Evolutionary conservation across 2,888 invertebrate genomes (phyloP).

Genomic region (Lacanobia oleracea): DNA sequence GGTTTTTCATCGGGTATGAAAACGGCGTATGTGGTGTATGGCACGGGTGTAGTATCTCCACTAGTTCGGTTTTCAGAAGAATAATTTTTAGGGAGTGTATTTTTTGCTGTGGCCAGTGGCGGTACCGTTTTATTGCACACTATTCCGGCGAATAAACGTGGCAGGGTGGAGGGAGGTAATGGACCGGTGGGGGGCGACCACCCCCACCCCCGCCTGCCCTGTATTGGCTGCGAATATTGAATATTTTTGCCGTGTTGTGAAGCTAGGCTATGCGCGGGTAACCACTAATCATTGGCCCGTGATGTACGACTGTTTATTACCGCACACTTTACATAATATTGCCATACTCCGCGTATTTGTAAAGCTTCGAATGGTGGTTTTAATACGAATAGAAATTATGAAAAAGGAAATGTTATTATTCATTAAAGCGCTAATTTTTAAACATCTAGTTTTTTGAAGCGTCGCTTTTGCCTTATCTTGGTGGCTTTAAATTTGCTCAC

Average conservation of each 20-base stretch:
- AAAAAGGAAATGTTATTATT: too few relatives aligned
- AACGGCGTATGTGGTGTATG: constrained; percentile 56
- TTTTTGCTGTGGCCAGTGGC: constrained; percentile 85
- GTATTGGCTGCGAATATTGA: constrained; percentile 86
- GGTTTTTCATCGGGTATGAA: constrained; percentile 64
- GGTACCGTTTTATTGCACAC: constrained; percentile 88
- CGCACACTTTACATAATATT: constrained; percentile 64
- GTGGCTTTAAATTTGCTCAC: background rate
- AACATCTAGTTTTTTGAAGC: too few relatives aligned
- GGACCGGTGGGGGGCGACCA: constrained; percentile 74
- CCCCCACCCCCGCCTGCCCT: constrained; percentile 64
- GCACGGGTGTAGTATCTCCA: constrained; percentile 58
- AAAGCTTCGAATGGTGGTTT: constrained; percentile 4
- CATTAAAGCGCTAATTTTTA: too few relatives aligned
- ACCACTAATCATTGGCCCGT: constrained; percentile 83
- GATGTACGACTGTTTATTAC: constrained; percentile 71
- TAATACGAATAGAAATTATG: background rate
- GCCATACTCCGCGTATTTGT: constrained; percentile 32
- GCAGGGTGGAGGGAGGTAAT: constrained; percentile 80
- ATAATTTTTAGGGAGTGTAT: constrained; percentile 83
- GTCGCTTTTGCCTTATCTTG: background rate
- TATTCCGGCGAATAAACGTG: constrained; percentile 88
- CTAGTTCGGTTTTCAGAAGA: constrained; percentile 78
- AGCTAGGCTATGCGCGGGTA: constrained; percentile 73
- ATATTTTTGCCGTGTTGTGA: constrained; percentile 85